phyloP scores from a whole-genome alignment of 2,797 vertebrate genomes.

The Pagetopsis macropterus region DNA sequence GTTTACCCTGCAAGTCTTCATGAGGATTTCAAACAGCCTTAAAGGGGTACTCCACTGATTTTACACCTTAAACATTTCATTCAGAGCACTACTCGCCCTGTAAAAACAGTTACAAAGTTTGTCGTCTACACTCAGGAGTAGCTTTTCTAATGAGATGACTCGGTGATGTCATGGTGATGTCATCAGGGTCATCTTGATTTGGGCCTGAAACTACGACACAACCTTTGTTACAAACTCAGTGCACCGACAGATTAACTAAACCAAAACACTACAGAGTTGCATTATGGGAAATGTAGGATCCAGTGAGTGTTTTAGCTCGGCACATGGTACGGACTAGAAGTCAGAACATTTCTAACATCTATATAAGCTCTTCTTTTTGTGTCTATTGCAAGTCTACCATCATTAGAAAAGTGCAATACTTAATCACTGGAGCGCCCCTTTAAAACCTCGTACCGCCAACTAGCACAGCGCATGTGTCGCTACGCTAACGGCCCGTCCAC shows the following conservation, averaged over 20 bases:
- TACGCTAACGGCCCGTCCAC: background rate
- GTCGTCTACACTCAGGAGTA: background rate
- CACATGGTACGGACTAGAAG: background rate
- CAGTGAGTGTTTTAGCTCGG: background rate
- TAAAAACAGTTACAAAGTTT: background rate
- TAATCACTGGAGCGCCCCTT: conserved; percentile 28
- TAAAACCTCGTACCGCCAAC: background rate
- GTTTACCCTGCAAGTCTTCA: conserved; percentile 2
- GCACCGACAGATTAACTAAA: background rate
- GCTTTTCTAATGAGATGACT: background rate
- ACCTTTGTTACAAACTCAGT: too few species aligned
- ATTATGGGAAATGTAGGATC: conserved; percentile 13
- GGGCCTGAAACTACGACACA: background rate
- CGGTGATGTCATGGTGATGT: conserved; percentile 9
- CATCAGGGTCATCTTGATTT: background rate
- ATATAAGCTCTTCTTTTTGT: background rate
- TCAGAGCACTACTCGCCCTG: background rate
- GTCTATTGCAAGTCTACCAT: background rate
- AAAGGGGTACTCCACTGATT: conserved; percentile 28
- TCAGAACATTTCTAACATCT: background rate
- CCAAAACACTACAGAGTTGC: background rate
- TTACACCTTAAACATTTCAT: background rate
- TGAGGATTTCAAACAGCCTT: background rate
- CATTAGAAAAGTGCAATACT: background rate
- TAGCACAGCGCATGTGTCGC: background rate